Percentiles rank a stretch among this genome's conserved stretches.
Conservation (phyloP, 2,888 invertebrate species). For the Serrognathus titanus region DNA sequence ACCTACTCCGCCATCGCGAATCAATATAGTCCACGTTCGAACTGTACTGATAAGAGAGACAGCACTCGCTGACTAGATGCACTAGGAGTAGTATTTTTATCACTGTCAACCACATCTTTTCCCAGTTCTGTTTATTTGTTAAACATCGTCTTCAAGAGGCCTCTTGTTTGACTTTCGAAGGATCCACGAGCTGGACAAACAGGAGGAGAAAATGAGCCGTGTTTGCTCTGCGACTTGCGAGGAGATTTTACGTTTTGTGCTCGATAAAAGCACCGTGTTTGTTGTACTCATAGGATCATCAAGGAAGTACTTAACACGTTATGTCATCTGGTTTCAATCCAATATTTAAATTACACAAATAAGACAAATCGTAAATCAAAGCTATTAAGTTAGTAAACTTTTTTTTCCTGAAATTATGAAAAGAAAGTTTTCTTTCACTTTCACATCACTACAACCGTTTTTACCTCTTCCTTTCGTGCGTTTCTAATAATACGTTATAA, state of each 20-base stretch:
- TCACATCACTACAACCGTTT: too few relatives aligned
- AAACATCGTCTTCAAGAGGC: neutral
- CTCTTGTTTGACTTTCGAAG: neutral
- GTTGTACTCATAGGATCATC: too few relatives aligned
- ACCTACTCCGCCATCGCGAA: neutral
- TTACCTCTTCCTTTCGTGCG: too few relatives aligned
- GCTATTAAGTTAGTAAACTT: too few relatives aligned
- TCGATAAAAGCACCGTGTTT: too few relatives aligned
- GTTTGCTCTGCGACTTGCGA: neutral
- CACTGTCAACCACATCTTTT: conserved; percentile 6
- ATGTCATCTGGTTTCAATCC: too few relatives aligned
- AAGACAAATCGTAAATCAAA: too few relatives aligned
- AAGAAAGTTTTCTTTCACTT: too few relatives aligned
- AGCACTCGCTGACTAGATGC: conserved; percentile 9
- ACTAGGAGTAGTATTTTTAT: conserved; percentile 12
- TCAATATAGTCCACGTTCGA: neutral
- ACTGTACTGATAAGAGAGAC: neutral
- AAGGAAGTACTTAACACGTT: too few relatives aligned
- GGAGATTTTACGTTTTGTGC: neutral
- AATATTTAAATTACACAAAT: too few relatives aligned
- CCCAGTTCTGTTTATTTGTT: neutral
- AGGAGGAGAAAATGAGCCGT: neutral
- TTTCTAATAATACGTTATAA: too few relatives aligned
- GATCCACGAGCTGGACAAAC: neutral
- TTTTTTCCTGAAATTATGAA: too few relatives aligned